Evolutionary conservation across 2,113 vertebrate species (phyloP).

Genomic region (Tautogolabrus adspersus): DNA sequence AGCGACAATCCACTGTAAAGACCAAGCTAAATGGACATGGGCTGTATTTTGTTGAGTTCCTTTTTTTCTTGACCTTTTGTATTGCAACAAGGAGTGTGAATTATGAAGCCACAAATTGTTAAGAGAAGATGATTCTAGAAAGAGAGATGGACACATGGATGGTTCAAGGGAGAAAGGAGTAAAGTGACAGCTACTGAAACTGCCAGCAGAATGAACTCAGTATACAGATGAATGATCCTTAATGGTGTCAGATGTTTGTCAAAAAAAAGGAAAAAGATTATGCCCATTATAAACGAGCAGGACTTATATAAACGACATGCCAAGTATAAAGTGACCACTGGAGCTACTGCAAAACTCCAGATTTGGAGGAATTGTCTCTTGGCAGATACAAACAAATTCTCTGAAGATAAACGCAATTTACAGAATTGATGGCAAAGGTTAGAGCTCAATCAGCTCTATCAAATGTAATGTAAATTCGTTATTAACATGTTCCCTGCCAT

Average conservation of each 20-base stretch:
- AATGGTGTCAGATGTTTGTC: conserved; percentile 29
- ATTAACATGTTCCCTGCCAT: conserved; percentile 61
- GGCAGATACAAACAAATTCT: conserved; percentile 60
- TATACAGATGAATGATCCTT: conserved; percentile 49
- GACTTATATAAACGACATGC: conserved; percentile 46
- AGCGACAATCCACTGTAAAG: conserved; percentile 87
- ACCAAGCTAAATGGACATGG: conserved; percentile 81
- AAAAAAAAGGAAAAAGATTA: conserved; percentile 23
- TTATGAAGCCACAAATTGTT: conserved; percentile 61
- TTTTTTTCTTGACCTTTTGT: conserved; percentile 73
- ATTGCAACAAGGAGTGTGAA: conserved; percentile 74
- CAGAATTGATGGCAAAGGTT: conserved; percentile 63
- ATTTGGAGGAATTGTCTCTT: conserved; percentile 50
- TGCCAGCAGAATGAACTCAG: conserved; percentile 78
- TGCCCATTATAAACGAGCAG: conserved; percentile 44
- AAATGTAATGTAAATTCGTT: conserved; percentile 65
- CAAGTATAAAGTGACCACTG: conserved; percentile 54
- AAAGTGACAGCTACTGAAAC: conserved; percentile 82
- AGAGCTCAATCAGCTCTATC: conserved; percentile 68
- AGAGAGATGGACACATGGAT: conserved; percentile 50
- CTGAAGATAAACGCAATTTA: conserved; percentile 63
- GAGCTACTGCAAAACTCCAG: conserved; percentile 60
- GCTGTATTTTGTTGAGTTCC: conserved; percentile 56
- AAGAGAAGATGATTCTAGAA: conserved; percentile 47
- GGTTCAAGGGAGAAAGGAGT: conserved; percentile 33